Base-by-base conservation (phyloP, 2,797 vertebrate genomes). In the Novumbra hubbsi region DNA sequence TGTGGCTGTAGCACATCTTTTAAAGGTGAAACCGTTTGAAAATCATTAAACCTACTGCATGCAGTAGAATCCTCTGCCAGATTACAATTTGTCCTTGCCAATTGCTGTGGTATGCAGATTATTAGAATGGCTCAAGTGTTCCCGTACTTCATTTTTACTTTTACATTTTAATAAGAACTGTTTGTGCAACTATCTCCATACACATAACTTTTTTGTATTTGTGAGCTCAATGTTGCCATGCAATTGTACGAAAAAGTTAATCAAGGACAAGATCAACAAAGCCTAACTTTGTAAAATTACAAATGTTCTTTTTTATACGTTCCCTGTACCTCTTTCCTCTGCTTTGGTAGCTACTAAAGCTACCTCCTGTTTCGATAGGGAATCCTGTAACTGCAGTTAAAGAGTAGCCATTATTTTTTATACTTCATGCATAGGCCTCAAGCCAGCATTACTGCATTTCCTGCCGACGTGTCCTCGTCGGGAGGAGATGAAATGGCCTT, bases 371-470 rank as follows among this genome's bases (percentile, higher is more conserved):
- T 45, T 15, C 78, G 55, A 80, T 76, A 72, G 68, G 24, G 34
- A 76, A 27, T 34, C 32, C n/a, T 71, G 30, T n/a, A 38, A 32
- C 30, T 15, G 16, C 63, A 60, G 38, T 19, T 74, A 12, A 28
- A 21, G 38, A 64, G 60, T 38, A 73, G 67, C n/a, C 48, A 50
- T 45, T 7, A 14, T 12, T 52, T 50, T 64, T 67, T 21, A 28
- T 71, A 66, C n/a, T 14, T 81, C 78, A 24, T 64, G 70, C 55
- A 30, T 27, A 67, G 27, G 52, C 72, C 71, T 65, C 73, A 68
- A 71, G 75, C 74, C 77, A 76, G 75, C 63, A 70, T 15, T 24
- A 21, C 45, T n/a, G 49, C 15, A 41, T 66, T 72, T 76, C 64
- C 70, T 1, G 6, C 45, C 14, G 14, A 12, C 7, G 0, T 52